These are phyloP conservation scores for Tipula helvola DNA, from an alignment of 2,888 invertebrate genomes.

Conservation along the genomic window DNA sequence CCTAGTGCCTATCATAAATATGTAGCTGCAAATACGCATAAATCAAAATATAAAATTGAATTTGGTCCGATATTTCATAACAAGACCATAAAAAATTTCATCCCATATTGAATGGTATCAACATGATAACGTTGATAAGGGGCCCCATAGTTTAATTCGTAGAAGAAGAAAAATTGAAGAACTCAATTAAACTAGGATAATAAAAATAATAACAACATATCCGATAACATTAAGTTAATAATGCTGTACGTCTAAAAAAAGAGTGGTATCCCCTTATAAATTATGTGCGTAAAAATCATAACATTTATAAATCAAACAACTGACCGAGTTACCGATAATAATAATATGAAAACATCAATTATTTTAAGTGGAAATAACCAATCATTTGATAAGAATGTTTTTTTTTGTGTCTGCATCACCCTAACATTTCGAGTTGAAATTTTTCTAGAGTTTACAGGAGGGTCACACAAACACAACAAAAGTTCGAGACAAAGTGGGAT, in stretches of 20 bases:
- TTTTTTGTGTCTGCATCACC: background rate
- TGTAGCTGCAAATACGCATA: background rate
- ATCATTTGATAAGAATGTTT: background rate
- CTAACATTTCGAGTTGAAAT: background rate
- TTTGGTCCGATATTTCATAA: background rate
- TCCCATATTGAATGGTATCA: background rate
- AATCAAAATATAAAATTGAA: background rate
- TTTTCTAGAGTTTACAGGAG: background rate
- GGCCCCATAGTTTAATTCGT: background rate
- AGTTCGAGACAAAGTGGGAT: background rate
- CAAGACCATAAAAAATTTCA: background rate
- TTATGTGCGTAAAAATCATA: background rate
- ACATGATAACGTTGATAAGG: background rate
- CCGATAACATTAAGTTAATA: background rate
- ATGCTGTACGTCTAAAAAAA: background rate
- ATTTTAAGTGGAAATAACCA: constrained; percentile 8
- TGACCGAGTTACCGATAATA: background rate
- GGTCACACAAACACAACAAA: background rate
- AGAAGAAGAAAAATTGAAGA: background rate
- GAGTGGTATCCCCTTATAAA: background rate
- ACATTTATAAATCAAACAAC: background rate
- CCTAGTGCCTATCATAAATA: background rate
- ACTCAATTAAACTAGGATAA: background rate
- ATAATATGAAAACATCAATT: constrained; percentile 7
- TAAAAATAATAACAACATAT: background rate